Evolutionary conservation across 2,113 vertebrate genomes (phyloP), one percentile per base, ranked within the genome.

Genomic region (Myocastor coypus): DNA sequence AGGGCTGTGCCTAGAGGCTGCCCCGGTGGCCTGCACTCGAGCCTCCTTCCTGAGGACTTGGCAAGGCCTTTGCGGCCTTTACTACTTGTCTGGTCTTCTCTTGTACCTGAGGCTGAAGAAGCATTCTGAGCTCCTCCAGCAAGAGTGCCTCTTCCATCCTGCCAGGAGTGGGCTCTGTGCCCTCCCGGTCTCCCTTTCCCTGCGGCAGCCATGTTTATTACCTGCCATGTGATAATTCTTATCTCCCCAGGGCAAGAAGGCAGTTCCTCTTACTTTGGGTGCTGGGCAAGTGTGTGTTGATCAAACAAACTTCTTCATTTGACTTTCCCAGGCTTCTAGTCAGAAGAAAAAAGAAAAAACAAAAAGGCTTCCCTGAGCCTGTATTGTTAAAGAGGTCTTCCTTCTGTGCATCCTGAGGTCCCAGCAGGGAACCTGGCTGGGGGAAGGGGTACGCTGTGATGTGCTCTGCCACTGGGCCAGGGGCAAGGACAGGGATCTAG

Each of bases 191-290:
- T 34, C n/a, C 52, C 84, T 55, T 17, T 91, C n/a, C 14, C 52
- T 26, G 19, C 69, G 50, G 28, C 32, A 90, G 81, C 37, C 83
- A 77, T 11, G 89, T 93, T 93, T 82, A 24, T 82, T 86, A 61
- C 13, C 2, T 37, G n/a, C 73, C 42, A 22, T 40, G 17, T 87
- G 42, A 30, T 80, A 52, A 84, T 87, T 92, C 82, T 82, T 75
- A 42, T 85, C 94, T 87, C 37, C 83, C 66, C 84, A 30, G 61
- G 90, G 69, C 11, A 86, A 46, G 52, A 94, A 90, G 55, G 87
- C 12, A 0, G 55, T 96, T 82, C 81, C 75, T 89, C 91, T 97
- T 89, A 80, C 77, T 26, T 96, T 95, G 93, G 82, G 89, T 75
- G 32, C 8, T 69, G 46, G 75, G 24, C 52, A 95, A 81, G 55